phyloP scores from a whole-genome alignment of 2,888 invertebrate genomes.

The Lysandra bellargus region DNA sequence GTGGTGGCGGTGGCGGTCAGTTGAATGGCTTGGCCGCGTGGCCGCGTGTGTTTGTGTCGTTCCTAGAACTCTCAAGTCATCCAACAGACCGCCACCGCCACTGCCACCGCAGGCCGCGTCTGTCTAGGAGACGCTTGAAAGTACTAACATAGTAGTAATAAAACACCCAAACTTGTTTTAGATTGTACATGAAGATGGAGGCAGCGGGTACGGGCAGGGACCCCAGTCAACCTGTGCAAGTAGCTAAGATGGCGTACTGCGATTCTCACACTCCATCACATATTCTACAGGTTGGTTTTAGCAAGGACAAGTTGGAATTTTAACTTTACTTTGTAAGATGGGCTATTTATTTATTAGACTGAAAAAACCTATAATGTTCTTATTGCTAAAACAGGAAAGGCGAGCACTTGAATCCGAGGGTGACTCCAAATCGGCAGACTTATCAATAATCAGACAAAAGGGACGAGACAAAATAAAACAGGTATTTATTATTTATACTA shows the following conservation, averaged over 20 bases:
- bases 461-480: constrained; percentile 91
- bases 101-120: too few species aligned
- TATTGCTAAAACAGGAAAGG: constrained; percentile 56
- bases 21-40: too few species aligned
- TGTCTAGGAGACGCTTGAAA: too few species aligned
- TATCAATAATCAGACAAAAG: constrained; percentile 80
- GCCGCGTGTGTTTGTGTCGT: too few species aligned
- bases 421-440: constrained; percentile 62
- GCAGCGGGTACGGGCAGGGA: constrained; percentile 85
- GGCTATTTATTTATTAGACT: background rate
- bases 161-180: background rate
- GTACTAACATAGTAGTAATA: too few species aligned
- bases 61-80: too few species aligned
- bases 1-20: too few species aligned
- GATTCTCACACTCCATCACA: constrained; percentile 94
- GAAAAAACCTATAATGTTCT: background rate
- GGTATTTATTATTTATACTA: constrained; percentile 47
- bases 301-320: too few species aligned
- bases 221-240: constrained; percentile 87
- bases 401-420: constrained; percentile 72
- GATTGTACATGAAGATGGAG: constrained; percentile 93
- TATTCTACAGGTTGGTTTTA: constrained; percentile 66
- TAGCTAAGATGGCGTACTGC: constrained; percentile 97
- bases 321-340: background rate
- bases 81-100: too few species aligned